Evolutionary conservation across 1,140 invertebrate genomes (phyloP), one percentile per base, ranked within the genome.

Genomic region (Pseudomyrmex cubaensis): DNA sequence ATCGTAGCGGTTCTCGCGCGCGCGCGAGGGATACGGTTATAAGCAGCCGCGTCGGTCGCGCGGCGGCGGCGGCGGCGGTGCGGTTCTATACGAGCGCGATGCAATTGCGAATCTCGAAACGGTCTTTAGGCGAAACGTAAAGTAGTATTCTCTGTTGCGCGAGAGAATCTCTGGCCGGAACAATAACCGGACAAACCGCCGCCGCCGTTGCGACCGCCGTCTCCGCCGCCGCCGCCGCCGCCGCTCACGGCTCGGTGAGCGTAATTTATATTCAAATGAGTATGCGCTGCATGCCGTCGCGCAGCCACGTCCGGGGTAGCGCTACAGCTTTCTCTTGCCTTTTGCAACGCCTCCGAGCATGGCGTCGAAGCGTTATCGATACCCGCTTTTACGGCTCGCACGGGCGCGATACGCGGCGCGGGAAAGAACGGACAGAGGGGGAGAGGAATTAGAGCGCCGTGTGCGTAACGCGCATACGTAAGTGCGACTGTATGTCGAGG

Each of bases 211-310:
- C 46, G 10, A 46, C 17, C 46, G 46, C n/a, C 46, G 64, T 20
- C 64, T 46, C 22, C 59, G 48, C 15, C 74, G 46, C 17, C 62
- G 50, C 22, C 59, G 48, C 15, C 74, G 46, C 17, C 62, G 50
- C 75, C 35, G 76, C 76, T 80, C 76, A 80, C 66, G 76, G 76
- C 76, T 80, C 85, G 77, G 85, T 84, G 87, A 86, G 84, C 89
- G 90, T 92, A 92, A 92, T 92, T 92, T 91, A 92, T 91, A 92
- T 92, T 92, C 89, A 92, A 92, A 92, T 92, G 89, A 91, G 91
- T 85, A 89, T 90, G 86, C 88, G 89, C 84, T 82, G 87, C 82
- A 87, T 87, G 88, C 86, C 76, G 76, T 80, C 85, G 89, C 84
- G 82, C 80, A 87, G 85, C 75, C 85, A 78, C 85, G 85, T 86